A percentile compares a stretch with the other conserved stretches of the same genome.
Evolutionary conservation across 2,113 vertebrate genomes (phyloP).

Genomic region (Astatotilapia flaviijosephi): DNA sequence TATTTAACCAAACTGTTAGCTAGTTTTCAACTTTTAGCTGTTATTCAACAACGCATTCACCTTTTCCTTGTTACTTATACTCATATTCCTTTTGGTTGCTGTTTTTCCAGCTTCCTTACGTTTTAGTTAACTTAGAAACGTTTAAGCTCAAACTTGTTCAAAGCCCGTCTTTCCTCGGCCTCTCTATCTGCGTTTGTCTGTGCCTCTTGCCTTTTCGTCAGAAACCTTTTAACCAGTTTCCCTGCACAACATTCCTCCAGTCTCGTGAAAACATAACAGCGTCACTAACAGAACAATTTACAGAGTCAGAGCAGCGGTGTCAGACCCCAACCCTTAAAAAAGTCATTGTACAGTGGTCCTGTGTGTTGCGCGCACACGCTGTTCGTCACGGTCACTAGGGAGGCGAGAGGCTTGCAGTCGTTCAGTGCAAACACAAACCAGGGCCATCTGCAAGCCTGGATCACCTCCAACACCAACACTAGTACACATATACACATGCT

Average conservation of each 20-base stretch:
- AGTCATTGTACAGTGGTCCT: background rate
- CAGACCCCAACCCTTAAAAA: background rate
- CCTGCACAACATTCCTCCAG: background rate
- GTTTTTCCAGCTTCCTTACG: background rate
- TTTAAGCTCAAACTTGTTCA: background rate
- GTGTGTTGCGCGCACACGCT: background rate
- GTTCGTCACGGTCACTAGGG: slow-evolving; percentile 57
- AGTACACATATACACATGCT: slow-evolving; percentile 12
- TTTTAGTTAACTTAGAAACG: background rate
- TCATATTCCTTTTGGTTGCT: background rate
- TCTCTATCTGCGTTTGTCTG: background rate
- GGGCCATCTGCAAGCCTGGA: slow-evolving; percentile 66
- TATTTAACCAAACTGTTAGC: background rate
- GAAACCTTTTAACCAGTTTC: background rate
- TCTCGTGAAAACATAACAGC: background rate
- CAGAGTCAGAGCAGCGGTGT: background rate
- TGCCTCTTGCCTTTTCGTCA: background rate
- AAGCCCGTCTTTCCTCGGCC: background rate
- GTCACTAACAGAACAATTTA: background rate
- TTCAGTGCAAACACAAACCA: slow-evolving; percentile 65
- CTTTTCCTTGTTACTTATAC: background rate
- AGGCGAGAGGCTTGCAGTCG: slow-evolving; percentile 44
- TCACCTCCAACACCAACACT: slow-evolving; percentile 59
- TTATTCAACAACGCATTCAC: background rate
- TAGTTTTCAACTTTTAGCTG: background rate